Base-by-base conservation (phyloP, 2,113 vertebrate species). In the Eulacestoma nigropectus region DNA sequence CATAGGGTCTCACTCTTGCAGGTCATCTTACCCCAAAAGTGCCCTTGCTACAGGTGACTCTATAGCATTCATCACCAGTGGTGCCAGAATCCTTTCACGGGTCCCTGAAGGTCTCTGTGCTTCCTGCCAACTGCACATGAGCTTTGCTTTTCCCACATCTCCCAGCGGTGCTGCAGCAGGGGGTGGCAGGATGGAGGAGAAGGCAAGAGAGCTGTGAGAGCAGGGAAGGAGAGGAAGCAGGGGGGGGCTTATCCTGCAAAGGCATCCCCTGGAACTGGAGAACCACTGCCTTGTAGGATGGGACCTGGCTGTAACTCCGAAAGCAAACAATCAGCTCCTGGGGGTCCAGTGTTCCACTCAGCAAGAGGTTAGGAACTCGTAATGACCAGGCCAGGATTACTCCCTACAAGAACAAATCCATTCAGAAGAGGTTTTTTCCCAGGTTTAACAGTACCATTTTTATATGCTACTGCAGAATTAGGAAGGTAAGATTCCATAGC, bases 81-180 rank as follows among this genome's bases (percentile, higher is more conserved):
- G 44, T 15, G 39, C 33, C 64, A 70, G 19, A 16, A 74, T 29
- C 52, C 64, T 42, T 52, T 4, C 11, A 29, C 2, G 18, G 1
- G 3, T 4, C 32, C 53, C 69, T 57, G 39, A 11, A 81, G 50
- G 30, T 7, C 68, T 41, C 49, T 49, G 52, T 16, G 32, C 10
- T 0, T 30, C 20, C 67, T 21, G 1, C 4, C 53, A 77, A 4
- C 27, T 46, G 29, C 49, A 32, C 22, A 2, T 0, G 9, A 68
- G 9, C 1, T 0, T 22, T 35, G 29, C 13, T 35, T 21, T 23
- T 20, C 42, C 72, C 72, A 49, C 41, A 5, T 7, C 15, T 41
- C 32, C 32, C 41, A 63, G 37, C 5, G 9, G 27, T 82, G 37
- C 37, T 65, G 69, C 37, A 74, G 18, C 37, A 62, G 21, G 16